These are phyloP conservation scores for Pelagia noctiluca DNA, from an alignment of 30 jellyfish, hydroid and myxozoan species.

Conservation along the genomic window DNA sequence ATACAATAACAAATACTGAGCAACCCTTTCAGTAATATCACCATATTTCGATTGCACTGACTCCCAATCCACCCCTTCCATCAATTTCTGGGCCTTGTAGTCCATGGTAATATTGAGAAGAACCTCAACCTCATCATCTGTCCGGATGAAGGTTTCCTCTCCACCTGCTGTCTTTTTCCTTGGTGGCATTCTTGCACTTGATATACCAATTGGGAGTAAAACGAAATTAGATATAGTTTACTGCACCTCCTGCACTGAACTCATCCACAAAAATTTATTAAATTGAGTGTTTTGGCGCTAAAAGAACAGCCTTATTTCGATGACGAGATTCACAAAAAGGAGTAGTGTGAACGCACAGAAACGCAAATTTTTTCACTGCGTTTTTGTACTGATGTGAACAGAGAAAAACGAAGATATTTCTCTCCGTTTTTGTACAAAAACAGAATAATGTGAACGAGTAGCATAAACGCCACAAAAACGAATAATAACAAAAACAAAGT, in stretches of 20 bases:
- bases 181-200: slow-evolving; percentile 16
- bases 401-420: too few species aligned
- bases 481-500: too few species aligned
- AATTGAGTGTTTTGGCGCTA: slow-evolving; percentile 20
- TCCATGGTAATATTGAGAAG: slow-evolving; percentile 22
- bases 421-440: too few species aligned
- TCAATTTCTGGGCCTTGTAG: background rate
- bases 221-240: background rate
- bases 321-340: slow-evolving; percentile 17
- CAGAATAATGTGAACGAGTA: too few species aligned
- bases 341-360: too few species aligned
- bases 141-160: slow-evolving; percentile 23
- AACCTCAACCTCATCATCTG: slow-evolving; percentile 32
- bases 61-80: slow-evolving; percentile 32
- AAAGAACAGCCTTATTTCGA: slow-evolving; percentile 11
- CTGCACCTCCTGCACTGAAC: too few species aligned
- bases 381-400: too few species aligned
- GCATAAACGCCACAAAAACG: too few species aligned
- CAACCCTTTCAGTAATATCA: slow-evolving; percentile 24
- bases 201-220: background rate
- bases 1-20: background rate
- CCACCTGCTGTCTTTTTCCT: background rate
- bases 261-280: too few species aligned
- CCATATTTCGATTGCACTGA: background rate
- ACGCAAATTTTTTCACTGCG: too few species aligned